These are phyloP conservation scores for Enhydra lutris DNA, from an alignment of 2,113 vertebrate genomes.

Conservation along the genomic window DNA sequence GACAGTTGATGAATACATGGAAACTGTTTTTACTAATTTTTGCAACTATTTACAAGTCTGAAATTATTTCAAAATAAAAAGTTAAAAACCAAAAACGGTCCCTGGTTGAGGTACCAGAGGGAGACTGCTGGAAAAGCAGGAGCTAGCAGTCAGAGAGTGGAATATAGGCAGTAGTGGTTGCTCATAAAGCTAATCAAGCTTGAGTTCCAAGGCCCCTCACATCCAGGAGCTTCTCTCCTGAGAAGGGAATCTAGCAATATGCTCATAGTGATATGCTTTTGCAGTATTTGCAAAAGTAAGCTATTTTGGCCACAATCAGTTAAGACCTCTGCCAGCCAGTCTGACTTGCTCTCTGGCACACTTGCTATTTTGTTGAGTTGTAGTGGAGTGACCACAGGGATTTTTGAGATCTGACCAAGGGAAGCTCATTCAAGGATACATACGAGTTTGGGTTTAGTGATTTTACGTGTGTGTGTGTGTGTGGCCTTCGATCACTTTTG, in stretches of 20 bases:
- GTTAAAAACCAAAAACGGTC: background rate
- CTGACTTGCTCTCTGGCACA: background rate
- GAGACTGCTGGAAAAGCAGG: background rate
- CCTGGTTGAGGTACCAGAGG: background rate
- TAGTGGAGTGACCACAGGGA: background rate
- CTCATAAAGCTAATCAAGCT: no score
- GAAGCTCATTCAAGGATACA: background rate
- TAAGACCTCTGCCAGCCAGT: background rate
- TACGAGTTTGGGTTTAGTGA: background rate
- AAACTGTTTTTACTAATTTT: background rate
- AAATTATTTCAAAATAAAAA: background rate
- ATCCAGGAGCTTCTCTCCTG: background rate
- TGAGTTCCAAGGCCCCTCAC: background rate
- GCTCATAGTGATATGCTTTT: background rate
- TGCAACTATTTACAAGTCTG: background rate
- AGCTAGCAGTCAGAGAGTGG: background rate
- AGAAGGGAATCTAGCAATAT: no score
- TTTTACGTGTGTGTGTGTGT: background rate
- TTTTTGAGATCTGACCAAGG: background rate
- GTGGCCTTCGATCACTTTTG: background rate
- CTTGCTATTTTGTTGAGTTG: background rate
- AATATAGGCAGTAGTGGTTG: rapidly evolving
- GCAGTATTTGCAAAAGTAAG: background rate
- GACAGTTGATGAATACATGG: background rate
- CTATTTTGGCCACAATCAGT: background rate